Evolutionary conservation across 2,797 vertebrate species (phyloP).

Genomic region (Podarcis lilfordi): DNA sequence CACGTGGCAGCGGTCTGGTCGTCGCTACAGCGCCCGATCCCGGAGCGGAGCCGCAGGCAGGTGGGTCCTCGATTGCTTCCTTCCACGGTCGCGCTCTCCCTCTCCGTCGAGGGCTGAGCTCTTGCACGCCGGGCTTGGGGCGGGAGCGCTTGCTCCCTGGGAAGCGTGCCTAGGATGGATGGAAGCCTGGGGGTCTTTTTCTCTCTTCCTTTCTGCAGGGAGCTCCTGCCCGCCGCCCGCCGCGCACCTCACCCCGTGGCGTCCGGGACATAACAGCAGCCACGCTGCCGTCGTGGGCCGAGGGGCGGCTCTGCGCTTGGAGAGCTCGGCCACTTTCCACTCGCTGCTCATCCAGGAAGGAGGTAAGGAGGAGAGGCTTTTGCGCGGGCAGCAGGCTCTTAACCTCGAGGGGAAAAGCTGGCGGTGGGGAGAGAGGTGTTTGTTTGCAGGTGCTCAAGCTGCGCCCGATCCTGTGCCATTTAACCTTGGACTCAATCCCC

Average conservation of each 20-base stretch:
- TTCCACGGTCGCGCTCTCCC: background rate
- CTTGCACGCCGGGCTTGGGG: no score
- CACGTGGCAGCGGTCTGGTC: background rate
- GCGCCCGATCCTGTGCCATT: no score
- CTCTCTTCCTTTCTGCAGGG: conserved; percentile 51
- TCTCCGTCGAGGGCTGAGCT: background rate
- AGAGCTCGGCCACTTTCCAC: conserved; percentile 58
- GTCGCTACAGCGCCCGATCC: background rate
- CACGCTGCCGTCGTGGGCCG: conserved; percentile 55
- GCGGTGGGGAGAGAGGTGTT: background rate
- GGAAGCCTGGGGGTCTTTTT: background rate
- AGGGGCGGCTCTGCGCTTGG: conserved; percentile 47
- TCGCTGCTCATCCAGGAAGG: conserved; percentile 51
- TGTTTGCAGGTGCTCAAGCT: no score
- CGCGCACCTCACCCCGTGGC: conserved; percentile 48
- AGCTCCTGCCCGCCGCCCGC: conserved; percentile 27
- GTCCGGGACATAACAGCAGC: conserved; percentile 49
- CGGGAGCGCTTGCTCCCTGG: background rate
- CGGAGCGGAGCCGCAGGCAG: background rate
- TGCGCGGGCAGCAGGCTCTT: background rate
- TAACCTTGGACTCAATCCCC: no score
- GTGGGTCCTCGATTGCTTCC: background rate
- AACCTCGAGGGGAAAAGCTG: background rate
- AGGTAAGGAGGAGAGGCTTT: conserved; percentile 41
- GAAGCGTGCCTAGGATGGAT: background rate